Percentiles rank a stretch among this genome's conserved stretches.
Evolutionary conservation across 2,888 invertebrate genomes (phyloP).

Genomic region (Phaonia tiefii): DNA sequence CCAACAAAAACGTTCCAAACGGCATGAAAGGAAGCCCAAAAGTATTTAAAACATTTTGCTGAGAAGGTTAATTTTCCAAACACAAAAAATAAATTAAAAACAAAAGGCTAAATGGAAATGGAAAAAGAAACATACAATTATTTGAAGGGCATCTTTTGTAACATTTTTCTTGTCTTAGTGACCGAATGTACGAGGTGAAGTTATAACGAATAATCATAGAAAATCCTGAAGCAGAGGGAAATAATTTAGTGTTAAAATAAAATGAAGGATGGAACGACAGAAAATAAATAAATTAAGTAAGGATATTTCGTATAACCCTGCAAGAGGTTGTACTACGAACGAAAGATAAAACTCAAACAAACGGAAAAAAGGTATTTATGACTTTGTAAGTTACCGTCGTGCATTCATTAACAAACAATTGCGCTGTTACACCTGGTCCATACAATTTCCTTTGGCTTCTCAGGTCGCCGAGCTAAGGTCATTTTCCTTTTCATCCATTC

Average conservation of each 20-base stretch:
- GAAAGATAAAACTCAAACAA: neutral
- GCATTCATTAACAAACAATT: slow-evolving; percentile 10
- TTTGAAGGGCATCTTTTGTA: no score
- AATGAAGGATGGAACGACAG: neutral
- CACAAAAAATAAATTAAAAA: neutral
- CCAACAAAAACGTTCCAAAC: neutral
- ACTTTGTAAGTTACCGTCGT: slow-evolving; percentile 7
- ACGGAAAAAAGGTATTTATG: slow-evolving; percentile 21
- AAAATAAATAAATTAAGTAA: neutral
- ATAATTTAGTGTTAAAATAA: slow-evolving; percentile 8
- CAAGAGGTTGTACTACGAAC: no score
- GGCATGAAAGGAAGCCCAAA: slow-evolving; percentile 14
- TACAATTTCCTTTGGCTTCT: no score
- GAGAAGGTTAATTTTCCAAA: slow-evolving; percentile 14
- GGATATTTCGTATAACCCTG: no score
- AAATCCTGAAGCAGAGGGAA: slow-evolving; percentile 2
- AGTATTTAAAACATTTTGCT: slow-evolving; percentile 36
- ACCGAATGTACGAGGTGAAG: neutral
- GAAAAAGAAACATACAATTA: no score
- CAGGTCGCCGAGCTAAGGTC: no score
- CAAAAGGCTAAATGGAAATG: no score
- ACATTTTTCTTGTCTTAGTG: no score
- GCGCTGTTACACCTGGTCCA: slow-evolving; percentile 5
- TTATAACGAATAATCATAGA: slow-evolving; percentile 17
- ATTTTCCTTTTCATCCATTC: neutral